Base-by-base conservation (phyloP, 2,113 vertebrate genomes). In the Corythaixoides concolor region DNA sequence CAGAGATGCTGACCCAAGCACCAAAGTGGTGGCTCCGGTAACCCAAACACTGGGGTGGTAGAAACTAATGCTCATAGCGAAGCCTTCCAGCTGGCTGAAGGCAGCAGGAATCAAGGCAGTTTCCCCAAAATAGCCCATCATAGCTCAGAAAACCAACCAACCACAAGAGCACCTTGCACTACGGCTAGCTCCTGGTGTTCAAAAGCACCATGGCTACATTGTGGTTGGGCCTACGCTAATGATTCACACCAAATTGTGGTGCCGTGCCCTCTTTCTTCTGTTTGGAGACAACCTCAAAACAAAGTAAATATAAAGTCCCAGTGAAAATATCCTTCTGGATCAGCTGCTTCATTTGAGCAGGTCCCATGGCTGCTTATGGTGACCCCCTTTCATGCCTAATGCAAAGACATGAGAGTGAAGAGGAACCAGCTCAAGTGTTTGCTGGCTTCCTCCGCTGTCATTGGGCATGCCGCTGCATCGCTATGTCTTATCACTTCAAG, bases 231-330 rank as follows among this genome's bases (percentile, higher is more conserved):
- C 20, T 79, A 47, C 11, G 0, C 30, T 32, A 6, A 33, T 23
- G 39, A 56, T 33, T 41, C 4, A 2, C 26, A 15, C 6, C 0
- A 0, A 60, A 28, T 3, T 23, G 21, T 1, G 0, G 37, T 9
- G 15, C 43, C 1, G 0, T 12, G 20, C 27, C 4, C 12, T 19
- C 20, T 82, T 68, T 32, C 26, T 67, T 67, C 78, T 79, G 45
- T 78, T 26, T 20, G 33, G 78, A 68, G 30, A 43, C 28, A 82
- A 22, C 35, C 23, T 43, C 13, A 22, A 63, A 70, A 47, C 19
- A 35, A 19, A 50, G 14, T 6, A n/a, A 80, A 43, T 23, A 49
- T 45, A 59, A 52, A 73, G 23, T 9, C 2, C 0, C 1, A 11
- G 23, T 58, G 72, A 35, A 92, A 92, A 83, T 9, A 15, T 37